A percentile compares a stretch with the other conserved stretches of the same genome.
These are phyloP conservation scores for Arctia plantaginis DNA, from an alignment of 2,888 invertebrate species.

Conservation along the genomic window DNA sequence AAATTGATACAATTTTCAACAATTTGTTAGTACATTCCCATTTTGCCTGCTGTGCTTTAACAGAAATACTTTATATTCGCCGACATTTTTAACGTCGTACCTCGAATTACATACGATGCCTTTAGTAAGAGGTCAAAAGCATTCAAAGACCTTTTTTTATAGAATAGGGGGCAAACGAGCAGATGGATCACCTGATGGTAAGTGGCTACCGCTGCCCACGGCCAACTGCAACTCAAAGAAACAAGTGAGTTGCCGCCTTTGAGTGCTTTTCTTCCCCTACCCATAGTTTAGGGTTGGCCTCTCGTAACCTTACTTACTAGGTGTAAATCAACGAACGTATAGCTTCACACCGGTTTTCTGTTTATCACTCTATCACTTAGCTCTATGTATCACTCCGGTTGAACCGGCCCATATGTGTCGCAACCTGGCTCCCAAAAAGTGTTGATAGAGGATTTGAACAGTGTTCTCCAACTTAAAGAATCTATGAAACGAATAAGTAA, in stretches of 20 bases:
- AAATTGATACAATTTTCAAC: constrained; percentile 26
- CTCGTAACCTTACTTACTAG: too few species aligned
- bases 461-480: not conserved
- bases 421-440: not conserved
- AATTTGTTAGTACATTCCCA: constrained; percentile 37
- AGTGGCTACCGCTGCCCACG: not conserved
- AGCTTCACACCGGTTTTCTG: too few species aligned
- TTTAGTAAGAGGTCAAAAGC: not conserved
- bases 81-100: not conserved
- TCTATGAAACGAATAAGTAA: not conserved
- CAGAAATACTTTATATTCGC: not conserved
- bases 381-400: too few species aligned
- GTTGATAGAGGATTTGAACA: not conserved
- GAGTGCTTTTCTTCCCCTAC: too few species aligned
- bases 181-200: not conserved
- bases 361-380: too few species aligned
- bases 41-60: not conserved
- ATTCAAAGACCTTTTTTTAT: not conserved
- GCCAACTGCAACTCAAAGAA: too few species aligned
- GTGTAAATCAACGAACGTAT: too few species aligned
- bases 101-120: not conserved
- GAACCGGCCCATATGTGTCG: not conserved
- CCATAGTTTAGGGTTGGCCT: too few species aligned
- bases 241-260: not conserved
- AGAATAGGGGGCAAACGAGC: too few species aligned